Evolutionary conservation across 2,797 vertebrate genomes (phyloP), one percentile per base, ranked within the genome.

Genomic region (Cirrhinus mrigala): DNA sequence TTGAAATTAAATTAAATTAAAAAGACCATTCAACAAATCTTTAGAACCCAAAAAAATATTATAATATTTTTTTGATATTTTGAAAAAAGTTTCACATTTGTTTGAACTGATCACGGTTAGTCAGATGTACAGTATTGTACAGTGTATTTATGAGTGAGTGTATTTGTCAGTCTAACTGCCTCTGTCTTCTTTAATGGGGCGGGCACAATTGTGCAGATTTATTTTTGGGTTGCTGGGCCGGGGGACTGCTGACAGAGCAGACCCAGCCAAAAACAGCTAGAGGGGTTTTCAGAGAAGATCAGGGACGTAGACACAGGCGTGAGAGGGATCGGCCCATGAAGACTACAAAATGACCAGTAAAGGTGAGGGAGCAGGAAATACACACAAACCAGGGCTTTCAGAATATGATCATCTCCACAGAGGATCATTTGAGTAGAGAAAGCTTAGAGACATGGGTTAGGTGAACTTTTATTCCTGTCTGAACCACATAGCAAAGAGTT

Each of bases 201-300:
- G 90, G 93, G 93, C 48, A 85, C 90, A 88, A 87, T 62, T 85
- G 90, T 88, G 75, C 15, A 84, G 90, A 92, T 89, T 94, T 96
- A 96, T 96, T 96, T 96, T 95, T 91, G 95, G 84, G 92, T 90
- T 74, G 89, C 86, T 87, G 81, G 91, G 91, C 85, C 90, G 90
- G 88, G 93, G 91, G 93, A 14, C 88, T 95, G 95, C 94, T 95
- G 94, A 95, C 93, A 82, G 90, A 91, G 94, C 92, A 94, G 89
- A 77, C 87, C 88, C 76, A 83, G 91, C 94, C 93, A 95, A 94
- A 95, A 95, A 94, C 92, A 94, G 94, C 93, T 91, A 90, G 83
- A 89, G 88, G 88, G 88, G 88, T 64, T 64, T 64, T 71, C 15
- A 90, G 77, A 87, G 70, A 90, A 94, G 89, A 88, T 76, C 89